Base-by-base conservation (phyloP, 2,888 invertebrate species). In the Hydroisotoma schaefferi region DNA sequence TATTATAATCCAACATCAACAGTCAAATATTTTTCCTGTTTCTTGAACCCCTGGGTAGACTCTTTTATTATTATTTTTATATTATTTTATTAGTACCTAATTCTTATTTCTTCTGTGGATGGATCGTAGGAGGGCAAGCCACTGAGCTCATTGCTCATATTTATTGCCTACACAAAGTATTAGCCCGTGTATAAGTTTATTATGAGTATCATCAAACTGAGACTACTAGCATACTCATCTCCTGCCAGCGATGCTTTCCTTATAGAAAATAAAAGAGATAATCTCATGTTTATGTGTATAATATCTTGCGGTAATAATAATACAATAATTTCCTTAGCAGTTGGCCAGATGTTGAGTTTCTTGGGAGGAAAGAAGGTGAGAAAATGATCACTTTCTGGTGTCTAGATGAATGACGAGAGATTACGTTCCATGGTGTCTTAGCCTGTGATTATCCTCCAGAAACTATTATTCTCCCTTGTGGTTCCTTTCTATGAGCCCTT, bases 1-100 rank as follows among this genome's bases (percentile, higher is more conserved):
- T 23, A 46, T 40, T 46, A 20, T 23, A 46, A 46, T 46, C 23
- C 25, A 25, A 25, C 27, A 58, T 46, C 53, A 53, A 46, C 58
- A 58, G 52, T 53, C 60, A 60, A 60, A 60, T 56, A 52, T 47
- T 60, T 51, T 60, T 53, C 53, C 12, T 53, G 53, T 53, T 38
- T 40, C 54, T 52, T 46, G 54, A 54, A 59, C 59, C 59, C 59
- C 59, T 59, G 59, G 59, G 59, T 54, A 26, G 59, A 53, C 38
- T 37, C 54, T 59, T n/a, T 58, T 59, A 59, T 59, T 53, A 27
- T 38, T 23, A 53, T 43, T 43, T 53, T 38, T 43, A 40, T 5
- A 53, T 3, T 5, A 46, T 4, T 46, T 23, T 46, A 23, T 3
- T 18, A 3, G 46, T 5, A 46, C 6, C 23, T 23, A 25, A 46